Base-by-base conservation (phyloP, 2,113 vertebrate genomes). In the Tachysurus vachellii region DNA sequence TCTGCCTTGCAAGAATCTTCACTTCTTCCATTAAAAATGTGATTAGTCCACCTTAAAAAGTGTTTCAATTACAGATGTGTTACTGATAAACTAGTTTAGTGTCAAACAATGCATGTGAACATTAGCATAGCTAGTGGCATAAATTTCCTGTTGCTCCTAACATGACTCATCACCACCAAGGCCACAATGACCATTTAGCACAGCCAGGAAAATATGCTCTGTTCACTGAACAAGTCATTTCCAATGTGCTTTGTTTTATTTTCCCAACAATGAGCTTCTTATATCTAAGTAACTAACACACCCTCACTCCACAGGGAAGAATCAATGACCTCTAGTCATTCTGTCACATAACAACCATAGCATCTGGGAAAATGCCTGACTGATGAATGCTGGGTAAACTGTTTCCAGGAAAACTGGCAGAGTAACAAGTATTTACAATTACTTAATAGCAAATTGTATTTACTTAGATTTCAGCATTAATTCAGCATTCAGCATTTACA, bases 111-210 rank as follows among this genome's bases (percentile, higher is more conserved):
- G 26, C 36, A 47, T 81, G 14, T 19, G 8, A 8, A 83, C 80
- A 76, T 16, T 57, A 80, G 86, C 68, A 75, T 42, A 56, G 79
- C n/a, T 31, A 73, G 57, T 64, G 4, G 61, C 70, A 64, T 44
- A 53, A 79, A 73, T 88, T 64, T 83, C 62, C 86, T 86, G 80
- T 81, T 75, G 85, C 53, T 77, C 70, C 86, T 61, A 83, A 86
- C 57, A 53, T 90, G 86, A 88, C 75, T 84, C 89, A 84, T 84
- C 66, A 86, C n/a, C 87, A 84, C 77, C 75, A 84, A 56, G 31
- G 36, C 82, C 84, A 80, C 84, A 84, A 64, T 82, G 23, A 80
- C 71, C 76, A 84, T 80, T 89, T 50, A 68, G 82, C 50, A 85
- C 80, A 42, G 75, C 85, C 71, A 84, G 84, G 76, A 86, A 90